phyloP scores from a whole-genome alignment of 2,888 invertebrate species.

The Enoplolaimus lenunculus region DNA sequence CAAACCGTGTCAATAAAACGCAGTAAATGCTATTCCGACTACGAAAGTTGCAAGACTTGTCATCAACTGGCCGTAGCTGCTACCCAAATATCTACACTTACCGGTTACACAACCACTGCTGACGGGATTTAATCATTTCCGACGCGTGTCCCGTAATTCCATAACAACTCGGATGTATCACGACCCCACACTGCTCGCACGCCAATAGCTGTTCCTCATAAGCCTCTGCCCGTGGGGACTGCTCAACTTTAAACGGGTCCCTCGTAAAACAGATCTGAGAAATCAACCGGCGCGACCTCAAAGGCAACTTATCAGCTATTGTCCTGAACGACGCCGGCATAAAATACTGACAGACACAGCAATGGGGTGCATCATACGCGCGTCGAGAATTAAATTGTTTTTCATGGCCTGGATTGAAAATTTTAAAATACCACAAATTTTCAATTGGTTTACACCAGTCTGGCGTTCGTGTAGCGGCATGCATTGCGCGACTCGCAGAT shows the following conservation, averaged over 20 bases:
- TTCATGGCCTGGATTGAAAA: constrained; percentile 37
- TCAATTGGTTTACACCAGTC: constrained; percentile 39
- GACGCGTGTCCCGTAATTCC: background rate
- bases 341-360: constrained; percentile 51
- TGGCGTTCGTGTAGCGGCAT: too few relatives aligned
- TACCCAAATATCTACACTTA: too few relatives aligned
- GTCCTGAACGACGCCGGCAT: constrained; percentile 25
- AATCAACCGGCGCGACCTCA: constrained; percentile 11
- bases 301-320: background rate
- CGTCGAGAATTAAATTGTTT: constrained; percentile 47
- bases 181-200: constrained; percentile 50
- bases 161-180: constrained; percentile 48
- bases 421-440: constrained; percentile 43
- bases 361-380: constrained; percentile 49
- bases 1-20: too few relatives aligned
- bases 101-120: constrained; percentile 8
- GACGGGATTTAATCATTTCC: background rate
- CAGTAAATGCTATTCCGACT: too few relatives aligned
- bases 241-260: background rate
- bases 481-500: too few relatives aligned
- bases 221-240: constrained; percentile 24
- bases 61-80: too few relatives aligned
- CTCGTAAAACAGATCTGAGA: constrained; percentile 30
- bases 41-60: too few relatives aligned
- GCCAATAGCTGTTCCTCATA: constrained; percentile 44